These are phyloP conservation scores for Leptinotarsa lineolata DNA, from an alignment of 1,140 invertebrate species.

Conservation along the genomic window DNA sequence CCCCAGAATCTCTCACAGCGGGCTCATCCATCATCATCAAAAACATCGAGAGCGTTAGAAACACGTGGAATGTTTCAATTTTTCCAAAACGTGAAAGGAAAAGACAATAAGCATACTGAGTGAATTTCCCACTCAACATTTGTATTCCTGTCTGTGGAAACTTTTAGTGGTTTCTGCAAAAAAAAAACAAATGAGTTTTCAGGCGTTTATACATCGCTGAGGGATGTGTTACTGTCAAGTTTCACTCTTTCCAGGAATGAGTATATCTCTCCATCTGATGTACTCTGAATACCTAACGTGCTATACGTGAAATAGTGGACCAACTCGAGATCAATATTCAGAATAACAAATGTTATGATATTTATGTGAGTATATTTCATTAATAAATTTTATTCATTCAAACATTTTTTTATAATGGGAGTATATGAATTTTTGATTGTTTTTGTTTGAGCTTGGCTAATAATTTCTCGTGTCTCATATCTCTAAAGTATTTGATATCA, in stretches of 20 bases:
- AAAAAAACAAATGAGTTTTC: conserved; percentile 47
- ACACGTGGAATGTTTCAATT: conserved; percentile 40
- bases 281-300: neutral
- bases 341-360: too few species aligned
- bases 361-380: too few species aligned
- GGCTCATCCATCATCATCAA: conserved; percentile 26
- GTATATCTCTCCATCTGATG: neutral
- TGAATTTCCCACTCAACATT: conserved; percentile 48
- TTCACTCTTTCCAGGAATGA: neutral
- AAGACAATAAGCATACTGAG: conserved; percentile 45
- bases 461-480: too few species aligned
- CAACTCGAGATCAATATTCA: too few species aligned
- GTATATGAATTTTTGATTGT: too few species aligned
- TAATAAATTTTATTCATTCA: too few species aligned
- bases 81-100: conserved; percentile 34
- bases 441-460: too few species aligned
- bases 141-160: conserved; percentile 41
- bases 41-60: conserved; percentile 19
- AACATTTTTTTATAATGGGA: too few species aligned
- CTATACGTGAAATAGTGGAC: too few species aligned
- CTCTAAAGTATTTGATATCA: too few species aligned
- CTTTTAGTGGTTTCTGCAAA: conserved; percentile 40
- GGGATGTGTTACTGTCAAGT: conserved; percentile 37
- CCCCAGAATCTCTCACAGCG: neutral
- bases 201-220: conserved; percentile 41